A percentile compares a stretch with the other conserved stretches of the same genome.
These are phyloP conservation scores for Hystrix brachyura DNA, from an alignment of 2,113 vertebrate genomes.

Conservation along the genomic window DNA sequence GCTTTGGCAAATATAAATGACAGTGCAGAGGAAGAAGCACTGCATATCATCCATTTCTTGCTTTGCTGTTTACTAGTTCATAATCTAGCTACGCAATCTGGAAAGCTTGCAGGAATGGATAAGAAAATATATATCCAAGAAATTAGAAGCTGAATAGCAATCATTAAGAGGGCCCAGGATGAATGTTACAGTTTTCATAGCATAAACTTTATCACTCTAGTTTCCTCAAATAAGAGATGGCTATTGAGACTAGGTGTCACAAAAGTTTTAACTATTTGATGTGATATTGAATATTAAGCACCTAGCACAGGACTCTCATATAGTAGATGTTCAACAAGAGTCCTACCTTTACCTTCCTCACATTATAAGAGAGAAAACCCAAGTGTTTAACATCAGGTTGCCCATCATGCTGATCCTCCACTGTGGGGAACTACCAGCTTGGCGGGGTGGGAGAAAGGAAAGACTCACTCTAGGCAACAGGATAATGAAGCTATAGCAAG, in stretches of 20 bases:
- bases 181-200: neutral
- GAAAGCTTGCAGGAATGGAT: neutral
- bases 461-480: accelerated
- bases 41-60: neutral
- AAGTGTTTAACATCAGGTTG: too few species aligned
- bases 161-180: neutral
- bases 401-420: too few species aligned
- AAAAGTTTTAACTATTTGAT: neutral
- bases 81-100: neutral
- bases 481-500: neutral
- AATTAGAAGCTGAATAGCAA: neutral
- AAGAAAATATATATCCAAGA: neutral
- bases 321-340: neutral
- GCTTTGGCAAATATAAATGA: neutral
- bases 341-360: accelerated
- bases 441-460: accelerated
- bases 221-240: neutral
- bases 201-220: neutral
- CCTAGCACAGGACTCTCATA: neutral
- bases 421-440: too few species aligned
- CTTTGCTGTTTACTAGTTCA: neutral
- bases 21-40: neutral
- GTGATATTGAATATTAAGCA: neutral
- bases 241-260: neutral
- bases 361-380: neutral